Base-by-base conservation (phyloP, 2,113 vertebrate genomes). In the Rhinichthys klamathensis region DNA sequence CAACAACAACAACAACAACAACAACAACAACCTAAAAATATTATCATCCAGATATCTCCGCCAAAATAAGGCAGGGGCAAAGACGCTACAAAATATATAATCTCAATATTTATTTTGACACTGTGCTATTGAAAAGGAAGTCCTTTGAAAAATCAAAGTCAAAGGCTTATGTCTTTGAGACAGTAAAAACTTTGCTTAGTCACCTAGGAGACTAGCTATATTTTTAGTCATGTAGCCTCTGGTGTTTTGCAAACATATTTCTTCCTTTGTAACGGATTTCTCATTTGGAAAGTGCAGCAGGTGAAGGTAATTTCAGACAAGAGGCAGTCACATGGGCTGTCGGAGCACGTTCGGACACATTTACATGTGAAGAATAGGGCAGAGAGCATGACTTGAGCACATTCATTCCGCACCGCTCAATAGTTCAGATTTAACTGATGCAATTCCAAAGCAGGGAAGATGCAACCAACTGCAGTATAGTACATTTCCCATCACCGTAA, bases 121-220 rank as follows among this genome's bases (percentile, higher is more conserved):
- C 67, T 15, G 46, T 30, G 73, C 41, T 46, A 86, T 83, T 74
- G 76, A 87, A 67, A 78, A 88, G 56, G 70, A 49, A 85, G 72
- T 85, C 56, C 63, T 74, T 76, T 84, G 86, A 82, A 87, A 46
- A 86, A 86, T 86, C 49, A 86, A 88, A 88, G 76, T 87, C 80
- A 73, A 87, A 72, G 76, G 83, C 81, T 85, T 27, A 75, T 46
- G 81, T 86, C 49, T 88, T 82, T 8, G 25, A 82, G 61, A 85
- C 56, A 49, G 78, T 84, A 41, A 73, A 87, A 90, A 86, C 85
- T 86, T 90, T 83, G 77, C 86, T 88, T 89, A 86, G 87, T 89
- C 86, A 89, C 88, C 88, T 83, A 86, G 88, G 84, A 88, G 80
- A 87, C 88, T 79, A 87, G 87, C 51, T 74, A 67, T 90, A 90